Percentiles rank a stretch among this genome's conserved stretches.
These are phyloP conservation scores for Coelogynopora nodosa DNA, from an alignment of 2,888 invertebrate genomes.

Conservation along the genomic window DNA sequence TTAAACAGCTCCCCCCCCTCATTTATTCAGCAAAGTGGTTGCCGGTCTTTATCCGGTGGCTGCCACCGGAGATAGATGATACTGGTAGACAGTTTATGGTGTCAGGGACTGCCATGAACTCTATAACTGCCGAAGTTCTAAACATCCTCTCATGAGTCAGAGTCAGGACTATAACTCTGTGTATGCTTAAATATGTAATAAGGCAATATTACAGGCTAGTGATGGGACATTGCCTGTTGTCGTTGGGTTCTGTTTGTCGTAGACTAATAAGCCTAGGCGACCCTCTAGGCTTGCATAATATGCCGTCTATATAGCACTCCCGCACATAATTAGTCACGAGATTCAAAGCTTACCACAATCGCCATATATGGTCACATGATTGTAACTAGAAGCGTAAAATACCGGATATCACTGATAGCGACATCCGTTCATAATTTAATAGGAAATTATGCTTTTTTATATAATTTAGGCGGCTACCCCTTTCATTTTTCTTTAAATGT, in stretches of 20 bases:
- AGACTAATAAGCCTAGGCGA: neutral
- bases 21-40: conserved; percentile 9
- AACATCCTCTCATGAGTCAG: conserved; percentile 13
- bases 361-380: neutral
- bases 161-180: neutral
- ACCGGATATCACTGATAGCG: neutral
- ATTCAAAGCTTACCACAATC: neutral
- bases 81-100: neutral
- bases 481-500: too few species aligned
- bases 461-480: too few species aligned
- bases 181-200: too few species aligned
- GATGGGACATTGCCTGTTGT: neutral
- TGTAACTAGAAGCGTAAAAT: neutral
- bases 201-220: neutral
- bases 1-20: too few species aligned
- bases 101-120: neutral
- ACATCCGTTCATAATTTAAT: conserved; percentile 6
- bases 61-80: neutral
- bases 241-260: conserved; percentile 20
- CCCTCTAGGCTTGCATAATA: too few species aligned
- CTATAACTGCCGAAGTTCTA: neutral
- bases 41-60: neutral
- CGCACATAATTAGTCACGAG: neutral
- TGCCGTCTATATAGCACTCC: neutral
- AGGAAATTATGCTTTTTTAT: too few species aligned